Evolutionary conservation across 2,113 vertebrate genomes (phyloP).

Genomic region (Catharus bicknelli): DNA sequence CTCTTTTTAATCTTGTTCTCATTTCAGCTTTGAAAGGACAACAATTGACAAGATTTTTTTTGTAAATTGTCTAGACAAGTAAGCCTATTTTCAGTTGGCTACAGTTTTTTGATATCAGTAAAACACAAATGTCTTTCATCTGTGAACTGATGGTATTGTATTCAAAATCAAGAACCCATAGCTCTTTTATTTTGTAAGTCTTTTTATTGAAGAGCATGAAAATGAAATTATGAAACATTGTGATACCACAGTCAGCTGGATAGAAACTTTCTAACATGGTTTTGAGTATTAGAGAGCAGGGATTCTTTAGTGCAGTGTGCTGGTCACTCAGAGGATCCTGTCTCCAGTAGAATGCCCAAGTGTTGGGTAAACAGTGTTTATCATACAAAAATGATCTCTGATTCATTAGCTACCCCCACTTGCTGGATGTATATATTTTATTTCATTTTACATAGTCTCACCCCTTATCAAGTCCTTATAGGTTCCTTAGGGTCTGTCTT

Average conservation of each 20-base stretch:
- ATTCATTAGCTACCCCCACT: background rate
- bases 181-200: background rate
- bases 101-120: background rate
- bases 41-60: background rate
- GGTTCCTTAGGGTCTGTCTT: background rate
- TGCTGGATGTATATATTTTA: background rate
- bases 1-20: background rate
- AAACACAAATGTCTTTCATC: background rate
- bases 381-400: background rate
- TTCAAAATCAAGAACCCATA: background rate
- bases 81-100: background rate
- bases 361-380: rapidly evolving
- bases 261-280: background rate
- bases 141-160: background rate
- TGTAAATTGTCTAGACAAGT: background rate
- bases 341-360: rapidly evolving
- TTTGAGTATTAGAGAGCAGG: background rate
- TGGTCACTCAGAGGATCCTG: background rate
- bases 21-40: background rate
- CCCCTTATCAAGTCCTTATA: background rate
- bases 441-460: background rate
- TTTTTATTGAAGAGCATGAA: background rate
- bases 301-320: background rate
- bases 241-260: background rate
- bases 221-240: background rate